Conservation (phyloP, 2,113 vertebrate genomes). For the Diadophis punctatus region DNA sequence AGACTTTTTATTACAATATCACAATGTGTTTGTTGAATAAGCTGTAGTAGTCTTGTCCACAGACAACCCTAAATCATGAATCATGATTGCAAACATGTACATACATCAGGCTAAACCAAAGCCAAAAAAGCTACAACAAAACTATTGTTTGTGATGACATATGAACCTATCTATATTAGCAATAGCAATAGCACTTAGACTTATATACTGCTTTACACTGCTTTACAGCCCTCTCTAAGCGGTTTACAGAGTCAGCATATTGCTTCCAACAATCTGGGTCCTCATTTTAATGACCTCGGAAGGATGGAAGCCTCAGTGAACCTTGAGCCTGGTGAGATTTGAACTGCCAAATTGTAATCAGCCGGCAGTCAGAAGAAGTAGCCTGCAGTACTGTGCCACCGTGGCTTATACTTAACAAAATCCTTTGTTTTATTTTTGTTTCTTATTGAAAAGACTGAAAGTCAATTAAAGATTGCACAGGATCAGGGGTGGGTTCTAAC, state of each 20-base stretch:
- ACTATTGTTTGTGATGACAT: background rate
- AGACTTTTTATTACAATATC: background rate
- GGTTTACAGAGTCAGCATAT: too few relatives aligned
- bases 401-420: background rate
- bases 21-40: background rate
- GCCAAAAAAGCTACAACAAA: background rate
- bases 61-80: background rate
- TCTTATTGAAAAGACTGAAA: background rate
- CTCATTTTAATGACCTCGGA: too few relatives aligned
- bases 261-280: too few relatives aligned
- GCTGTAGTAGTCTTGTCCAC: background rate
- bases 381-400: too few relatives aligned
- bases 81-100: background rate
- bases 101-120: background rate
- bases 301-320: too few relatives aligned
- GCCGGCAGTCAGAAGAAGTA: too few relatives aligned
- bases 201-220: too few relatives aligned
- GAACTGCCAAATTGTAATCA: too few relatives aligned
- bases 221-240: too few relatives aligned
- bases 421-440: background rate
- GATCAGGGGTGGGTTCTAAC: background rate
- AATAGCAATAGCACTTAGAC: too few relatives aligned
- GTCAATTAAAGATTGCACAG: background rate
- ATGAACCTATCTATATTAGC: background rate
- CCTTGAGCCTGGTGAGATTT: too few relatives aligned